phyloP scores from a whole-genome alignment of 2,113 vertebrate genomes.

The Arizona elegans region DNA sequence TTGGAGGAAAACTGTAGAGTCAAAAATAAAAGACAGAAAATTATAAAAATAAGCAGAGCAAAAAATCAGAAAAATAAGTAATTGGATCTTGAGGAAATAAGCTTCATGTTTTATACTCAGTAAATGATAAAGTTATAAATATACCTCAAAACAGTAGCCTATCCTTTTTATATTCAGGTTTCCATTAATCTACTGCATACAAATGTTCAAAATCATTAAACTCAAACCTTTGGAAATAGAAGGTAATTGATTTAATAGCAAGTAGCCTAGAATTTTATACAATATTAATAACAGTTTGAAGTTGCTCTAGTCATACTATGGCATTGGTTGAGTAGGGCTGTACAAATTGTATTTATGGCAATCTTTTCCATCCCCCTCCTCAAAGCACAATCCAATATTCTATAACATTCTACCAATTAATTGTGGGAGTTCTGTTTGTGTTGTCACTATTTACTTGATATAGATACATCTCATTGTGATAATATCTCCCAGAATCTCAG shows the following conservation, averaged over 20 bases:
- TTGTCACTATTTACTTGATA: background rate
- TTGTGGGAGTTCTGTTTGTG: background rate
- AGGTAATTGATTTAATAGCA: slow-evolving; percentile 28
- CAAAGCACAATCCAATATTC: background rate
- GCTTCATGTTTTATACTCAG: slow-evolving; percentile 18
- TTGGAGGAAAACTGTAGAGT: slow-evolving; percentile 1
- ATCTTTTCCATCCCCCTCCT: background rate
- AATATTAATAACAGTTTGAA: slow-evolving; percentile 3
- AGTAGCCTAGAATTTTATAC: slow-evolving; percentile 2
- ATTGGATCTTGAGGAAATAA: background rate
- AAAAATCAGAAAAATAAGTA: slow-evolving; percentile 16
- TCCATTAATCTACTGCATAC: slow-evolving; percentile 32
- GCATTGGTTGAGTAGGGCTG: background rate
- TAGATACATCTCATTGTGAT: background rate
- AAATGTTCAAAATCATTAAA: slow-evolving; percentile 18
- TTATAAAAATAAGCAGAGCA: background rate
- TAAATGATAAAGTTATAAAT: background rate
- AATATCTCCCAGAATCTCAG: background rate
- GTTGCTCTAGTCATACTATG: background rate
- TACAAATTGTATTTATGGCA: background rate
- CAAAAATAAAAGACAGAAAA: background rate
- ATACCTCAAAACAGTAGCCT: background rate
- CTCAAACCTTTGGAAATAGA: background rate
- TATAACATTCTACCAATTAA: background rate
- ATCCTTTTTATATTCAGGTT: background rate